These are phyloP conservation scores for Axea sp. DNA, from an alignment of 2,888 invertebrate genomes.

Conservation along the genomic window DNA sequence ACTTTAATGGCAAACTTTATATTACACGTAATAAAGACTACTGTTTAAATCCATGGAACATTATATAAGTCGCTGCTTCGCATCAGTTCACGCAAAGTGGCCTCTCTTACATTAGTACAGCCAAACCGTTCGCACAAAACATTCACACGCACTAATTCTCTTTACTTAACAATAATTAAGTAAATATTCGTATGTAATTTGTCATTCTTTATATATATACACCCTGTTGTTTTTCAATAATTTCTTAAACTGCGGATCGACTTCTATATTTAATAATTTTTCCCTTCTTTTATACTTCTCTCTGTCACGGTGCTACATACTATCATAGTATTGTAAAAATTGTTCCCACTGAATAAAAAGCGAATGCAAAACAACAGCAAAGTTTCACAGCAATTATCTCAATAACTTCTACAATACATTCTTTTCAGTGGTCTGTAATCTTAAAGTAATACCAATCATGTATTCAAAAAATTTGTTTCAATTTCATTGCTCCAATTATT, in stretches of 20 bases:
- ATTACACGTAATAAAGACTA: constrained; percentile 41
- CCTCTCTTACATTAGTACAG: constrained; percentile 61
- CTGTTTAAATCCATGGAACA: constrained; percentile 25
- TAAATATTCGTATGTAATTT: constrained; percentile 76
- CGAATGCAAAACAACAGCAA: background rate
- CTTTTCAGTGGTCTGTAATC: no score
- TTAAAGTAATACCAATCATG: no score
- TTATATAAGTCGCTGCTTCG: constrained; percentile 22
- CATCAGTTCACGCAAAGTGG: constrained; percentile 34
- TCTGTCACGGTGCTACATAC: constrained; percentile 21
- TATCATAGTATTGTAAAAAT: constrained; percentile 2
- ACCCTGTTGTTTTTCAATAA: constrained; percentile 73
- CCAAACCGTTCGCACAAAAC: constrained; percentile 61
- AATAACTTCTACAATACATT: no score
- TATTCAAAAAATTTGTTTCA: no score
- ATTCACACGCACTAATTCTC: constrained; percentile 56
- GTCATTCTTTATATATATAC: constrained; percentile 76
- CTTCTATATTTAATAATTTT: constrained; percentile 9
- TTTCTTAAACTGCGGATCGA: constrained; percentile 51
- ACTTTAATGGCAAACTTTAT: constrained; percentile 34
- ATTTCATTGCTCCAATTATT: constrained; percentile 9
- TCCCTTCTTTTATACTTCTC: background rate
- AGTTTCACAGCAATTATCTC: no score
- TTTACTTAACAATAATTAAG: constrained; percentile 76
- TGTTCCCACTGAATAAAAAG: background rate